Base-by-base conservation (phyloP, 2,113 vertebrate species). In the Lontra canadensis region DNA sequence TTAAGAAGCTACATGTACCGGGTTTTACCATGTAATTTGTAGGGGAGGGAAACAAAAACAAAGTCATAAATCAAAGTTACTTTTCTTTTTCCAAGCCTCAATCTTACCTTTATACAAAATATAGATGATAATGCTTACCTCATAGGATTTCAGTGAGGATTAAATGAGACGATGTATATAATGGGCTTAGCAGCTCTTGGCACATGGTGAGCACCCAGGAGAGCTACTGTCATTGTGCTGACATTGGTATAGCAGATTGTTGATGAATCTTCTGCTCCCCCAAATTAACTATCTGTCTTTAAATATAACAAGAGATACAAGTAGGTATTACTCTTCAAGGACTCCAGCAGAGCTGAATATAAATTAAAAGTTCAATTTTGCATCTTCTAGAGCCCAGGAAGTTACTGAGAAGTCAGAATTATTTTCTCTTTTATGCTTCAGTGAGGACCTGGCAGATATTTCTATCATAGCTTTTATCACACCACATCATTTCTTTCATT, bases 271-370 rank as follows among this genome's bases (percentile, higher is more conserved):
- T 42, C 39, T 21, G 55, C 55, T 42, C n/a, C 61, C 52, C 86
- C 81, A 59, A 79, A 93, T 83, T 82, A 96, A 79, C 21, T 79
- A 79, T 88, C 49, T 93, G 42, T 94, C 59, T 94, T 96, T 52
- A 90, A 96, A 55, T 82, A 65, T 36, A 88, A 59, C 1, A 92
- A 91, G 39, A 89, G 26, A 61, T 49, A 7, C 39, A 79, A 57
- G 18, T 85, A 47, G 25, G 1, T 95, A 59, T 59, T 95, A 39
- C 79, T 49, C 31, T 95, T 95, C 13, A 91, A 39, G 71, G 34
- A 91, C 88, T 69, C 81, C 39, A 82, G 3, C 17, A 83, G 25
- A 79, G 34, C 31, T 69, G 39, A 79, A 71, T 52, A n/a, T 86
- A 91, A 86, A 85, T 44, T 44, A 57, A 49, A 85, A 90, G 59